phyloP scores from a whole-genome alignment of 2,797 vertebrate species.

The Myotis myotis region DNA sequence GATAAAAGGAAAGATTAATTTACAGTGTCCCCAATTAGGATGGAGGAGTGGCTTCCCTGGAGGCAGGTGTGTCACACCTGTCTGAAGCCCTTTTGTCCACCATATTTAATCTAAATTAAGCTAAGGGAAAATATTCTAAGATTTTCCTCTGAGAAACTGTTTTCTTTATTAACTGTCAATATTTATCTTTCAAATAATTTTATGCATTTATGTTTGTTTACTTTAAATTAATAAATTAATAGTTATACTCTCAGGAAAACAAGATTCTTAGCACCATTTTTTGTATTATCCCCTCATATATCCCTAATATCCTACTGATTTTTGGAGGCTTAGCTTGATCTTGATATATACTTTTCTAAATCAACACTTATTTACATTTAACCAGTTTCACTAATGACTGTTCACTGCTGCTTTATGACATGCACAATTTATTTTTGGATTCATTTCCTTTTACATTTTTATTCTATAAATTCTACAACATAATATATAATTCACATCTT shows the following conservation, averaged over 20 bases:
- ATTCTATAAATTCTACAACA: neutral
- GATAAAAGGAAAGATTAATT: too few relatives aligned
- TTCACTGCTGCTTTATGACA: too few relatives aligned
- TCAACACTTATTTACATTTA: neutral
- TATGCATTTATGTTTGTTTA: neutral
- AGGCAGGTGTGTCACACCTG: too few relatives aligned
- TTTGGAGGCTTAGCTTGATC: neutral
- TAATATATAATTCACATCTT: neutral
- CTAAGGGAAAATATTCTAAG: too few relatives aligned
- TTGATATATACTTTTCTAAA: neutral
- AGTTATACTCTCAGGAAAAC: neutral
- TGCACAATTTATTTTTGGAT: neutral
- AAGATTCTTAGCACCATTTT: neutral
- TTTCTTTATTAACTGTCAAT: too few relatives aligned
- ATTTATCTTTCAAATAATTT: conserved; percentile 3
- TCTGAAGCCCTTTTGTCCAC: too few relatives aligned
- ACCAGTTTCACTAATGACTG: neutral
- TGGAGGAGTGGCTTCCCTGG: too few relatives aligned
- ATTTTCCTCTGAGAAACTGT: too few relatives aligned
- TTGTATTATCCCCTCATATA: neutral
- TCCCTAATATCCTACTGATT: neutral
- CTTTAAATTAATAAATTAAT: neutral
- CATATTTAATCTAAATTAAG: too few relatives aligned
- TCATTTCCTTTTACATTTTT: neutral
- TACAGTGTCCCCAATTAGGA: too few relatives aligned